Evolutionary conservation across 2,797 vertebrate genomes (phyloP), one percentile per base, ranked within the genome.

Genomic region (Rhadinocentrus ornatus): DNA sequence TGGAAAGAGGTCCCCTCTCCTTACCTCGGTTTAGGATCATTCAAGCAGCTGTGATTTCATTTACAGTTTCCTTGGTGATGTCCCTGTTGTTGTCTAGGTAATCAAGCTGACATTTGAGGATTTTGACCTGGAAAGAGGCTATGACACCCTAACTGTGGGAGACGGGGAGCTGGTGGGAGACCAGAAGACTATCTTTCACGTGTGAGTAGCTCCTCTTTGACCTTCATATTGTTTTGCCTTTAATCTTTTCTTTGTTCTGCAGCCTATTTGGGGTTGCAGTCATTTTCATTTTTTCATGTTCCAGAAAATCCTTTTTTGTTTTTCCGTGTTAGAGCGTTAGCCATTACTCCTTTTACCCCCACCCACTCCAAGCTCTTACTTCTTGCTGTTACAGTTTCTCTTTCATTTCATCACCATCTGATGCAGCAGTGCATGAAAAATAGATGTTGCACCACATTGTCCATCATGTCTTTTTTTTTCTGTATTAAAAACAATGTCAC

Each of bases 51-150:
- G 81, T 61, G 7, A 46, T 46, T 46, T n/a, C 53, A n/a, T 61
- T 85, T 55, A 82, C 6, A 22, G 37, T 68, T 64, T 64, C 62
- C 75, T 61, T 64, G 57, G 35, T n/a, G 18, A 80, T 88, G 76
- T 84, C 66, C 77, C 71, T 6, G 3, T 73, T 80, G 59, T 72
- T 78, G 80, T 90, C 80, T 83, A 99, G 98, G 98, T 99, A 87
- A 98, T 99, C 94, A 99, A 98, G 90, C 93, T 99, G 71, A 98
- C 95, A 78, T 99, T 99, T 87, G 97, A 99, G 92, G 97, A 99
- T 75, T 99, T 99, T 84, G 98, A 99, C 89, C 93, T 99, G 91
- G 98, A 99, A 85, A 94, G 97, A 72, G 97, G 97, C 78, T 99
- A 99, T 15, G 98, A 99, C 93, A 99, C 97, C 0, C 92, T 99